Percentiles rank a stretch among this genome's conserved stretches.
phyloP scores from a whole-genome alignment of 2,113 vertebrate genomes.

The Clarias batrachus region DNA sequence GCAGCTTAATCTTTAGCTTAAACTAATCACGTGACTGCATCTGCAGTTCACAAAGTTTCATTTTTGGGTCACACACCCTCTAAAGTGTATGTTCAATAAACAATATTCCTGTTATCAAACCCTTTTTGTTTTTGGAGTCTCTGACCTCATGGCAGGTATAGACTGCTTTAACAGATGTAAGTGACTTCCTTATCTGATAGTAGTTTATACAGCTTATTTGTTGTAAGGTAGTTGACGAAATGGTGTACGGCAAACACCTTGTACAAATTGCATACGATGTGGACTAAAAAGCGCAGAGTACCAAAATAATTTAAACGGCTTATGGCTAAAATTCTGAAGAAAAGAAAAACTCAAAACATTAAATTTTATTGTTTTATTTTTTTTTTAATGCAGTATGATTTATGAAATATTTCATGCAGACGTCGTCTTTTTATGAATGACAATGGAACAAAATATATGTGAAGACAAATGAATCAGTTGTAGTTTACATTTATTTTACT shows the following conservation, averaged over 20 bases:
- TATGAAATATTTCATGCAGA: background rate
- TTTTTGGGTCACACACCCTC: background rate
- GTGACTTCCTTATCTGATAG: background rate
- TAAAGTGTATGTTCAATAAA: background rate
- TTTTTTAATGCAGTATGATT: background rate
- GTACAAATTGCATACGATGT: background rate
- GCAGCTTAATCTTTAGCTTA: background rate
- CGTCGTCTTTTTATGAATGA: background rate
- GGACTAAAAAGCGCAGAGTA: background rate
- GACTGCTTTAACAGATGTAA: background rate
- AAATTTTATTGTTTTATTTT: background rate
- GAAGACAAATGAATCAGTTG: background rate
- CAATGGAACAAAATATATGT: background rate
- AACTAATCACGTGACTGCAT: background rate
- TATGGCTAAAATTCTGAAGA: background rate
- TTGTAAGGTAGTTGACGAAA: background rate
- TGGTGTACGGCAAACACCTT: no score
- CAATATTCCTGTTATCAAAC: background rate
- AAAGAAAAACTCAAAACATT: background rate
- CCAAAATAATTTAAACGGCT: background rate
- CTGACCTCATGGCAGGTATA: background rate
- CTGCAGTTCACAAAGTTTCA: background rate
- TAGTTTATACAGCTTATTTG: background rate
- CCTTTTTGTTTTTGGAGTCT: no score
- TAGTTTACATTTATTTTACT: background rate